Evolutionary conservation across 2,888 invertebrate genomes (phyloP), one percentile per base, ranked within the genome.

Genomic region (Nephrotoma flavescens): DNA sequence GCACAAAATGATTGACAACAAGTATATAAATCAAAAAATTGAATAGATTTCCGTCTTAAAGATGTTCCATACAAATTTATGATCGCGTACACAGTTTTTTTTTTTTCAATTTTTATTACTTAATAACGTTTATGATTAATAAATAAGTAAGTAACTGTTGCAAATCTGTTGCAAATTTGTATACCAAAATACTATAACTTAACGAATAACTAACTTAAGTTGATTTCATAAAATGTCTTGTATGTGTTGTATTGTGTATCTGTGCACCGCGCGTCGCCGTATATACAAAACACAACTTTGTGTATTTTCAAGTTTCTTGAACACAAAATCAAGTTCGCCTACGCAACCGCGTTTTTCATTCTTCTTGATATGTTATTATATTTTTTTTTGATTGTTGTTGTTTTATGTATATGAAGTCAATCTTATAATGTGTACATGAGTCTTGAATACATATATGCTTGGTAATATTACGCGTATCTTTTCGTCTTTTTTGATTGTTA

Each of bases 241-340:
- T 71, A 31, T 71, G 31, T 31, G 31, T 71, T 31, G 71, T 31
- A 31, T 31, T 71, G 31, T 71, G 71, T 71, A 71, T 57, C 31
- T 31, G 11, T 11, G 12, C 6, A 71, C 71, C 31, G 71, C 71
- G 71, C 71, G 71, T 71, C 31, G 71, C 31, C 31, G 31, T 31
- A 71, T 71, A 71, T 11, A 71, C 57, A 57, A 57, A 19, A 47
- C 9, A 71, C 31, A 71, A 71, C 71, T 71, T 71, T 71, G 71
- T 71, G 71, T 71, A 9, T 71, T 71, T 71, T 71, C 71, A 71
- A 71, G 71, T 71, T 71, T 71, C 71, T 71, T 71, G 71, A 71
- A 31, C 71, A 71, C 71, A 71, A 87, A 88, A 87, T 88, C 88
- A 87, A 88, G 87, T 87, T 87, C 88, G 47, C 88, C 88, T 85